Conservation (phyloP, 1,140 invertebrate genomes). For the Ceratoteleas bidentatus region DNA sequence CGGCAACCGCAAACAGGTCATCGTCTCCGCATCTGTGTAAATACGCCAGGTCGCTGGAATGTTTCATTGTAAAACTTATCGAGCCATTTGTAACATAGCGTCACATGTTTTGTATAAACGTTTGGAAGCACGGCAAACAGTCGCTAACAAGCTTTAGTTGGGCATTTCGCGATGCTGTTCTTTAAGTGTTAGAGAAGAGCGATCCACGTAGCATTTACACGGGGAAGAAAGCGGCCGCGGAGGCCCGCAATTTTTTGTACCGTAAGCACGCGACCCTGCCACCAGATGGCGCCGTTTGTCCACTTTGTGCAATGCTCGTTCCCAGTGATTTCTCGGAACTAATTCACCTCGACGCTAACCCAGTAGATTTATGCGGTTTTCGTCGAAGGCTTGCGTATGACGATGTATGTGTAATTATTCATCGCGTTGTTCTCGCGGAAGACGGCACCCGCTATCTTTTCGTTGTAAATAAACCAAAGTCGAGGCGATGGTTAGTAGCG, state of each 20-base stretch:
- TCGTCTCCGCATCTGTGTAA: constrained; percentile 37
- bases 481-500: constrained; percentile 15
- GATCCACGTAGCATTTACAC: constrained; percentile 22
- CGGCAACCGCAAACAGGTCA: constrained; percentile 1
- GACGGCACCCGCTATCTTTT: constrained; percentile 4
- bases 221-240: neutral
- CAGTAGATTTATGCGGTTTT: no score
- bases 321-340: constrained; percentile 22
- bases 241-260: neutral
- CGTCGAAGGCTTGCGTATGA: no score
- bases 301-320: constrained; percentile 38
- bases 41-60: constrained; percentile 23
- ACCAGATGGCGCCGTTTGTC: constrained; percentile 15
- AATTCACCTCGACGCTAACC: constrained; percentile 12
- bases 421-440: neutral
- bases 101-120: constrained; percentile 28
- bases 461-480: constrained; percentile 48
- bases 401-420: constrained; percentile 13
- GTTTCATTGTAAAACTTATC: constrained; percentile 18
- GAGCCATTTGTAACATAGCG: constrained; percentile 33
- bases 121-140: neutral
- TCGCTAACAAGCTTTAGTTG: constrained; percentile 6
- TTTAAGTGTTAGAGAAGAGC: constrained; percentile 18
- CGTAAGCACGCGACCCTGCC: constrained; percentile 1
- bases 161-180: constrained; percentile 27